Percentiles rank a stretch among this genome's conserved stretches.
These are phyloP conservation scores for Anthoptus insignis DNA, from an alignment of 2,888 invertebrate genomes.

Conservation along the genomic window DNA sequence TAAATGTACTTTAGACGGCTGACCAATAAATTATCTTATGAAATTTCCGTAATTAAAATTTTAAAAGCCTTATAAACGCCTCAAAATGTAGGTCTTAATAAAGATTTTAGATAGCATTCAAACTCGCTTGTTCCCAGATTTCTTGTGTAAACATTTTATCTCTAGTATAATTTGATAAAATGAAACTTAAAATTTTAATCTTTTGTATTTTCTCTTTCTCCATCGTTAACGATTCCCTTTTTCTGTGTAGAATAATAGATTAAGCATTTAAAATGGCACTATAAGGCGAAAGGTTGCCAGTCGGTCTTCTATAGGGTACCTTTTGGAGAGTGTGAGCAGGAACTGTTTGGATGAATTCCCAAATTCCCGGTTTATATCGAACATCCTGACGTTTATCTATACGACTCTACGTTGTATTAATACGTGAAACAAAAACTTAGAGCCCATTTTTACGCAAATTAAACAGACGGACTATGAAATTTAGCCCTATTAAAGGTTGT, in stretches of 20 bases:
- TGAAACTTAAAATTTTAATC: background rate
- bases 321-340: no score
- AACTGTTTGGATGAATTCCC: no score
- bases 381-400: no score
- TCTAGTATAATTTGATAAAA: background rate
- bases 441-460: no score
- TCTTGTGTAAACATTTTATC: conserved; percentile 3
- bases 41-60: conserved; percentile 16
- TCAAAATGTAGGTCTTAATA: background rate
- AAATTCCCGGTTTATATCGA: no score
- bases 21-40: conserved; percentile 34
- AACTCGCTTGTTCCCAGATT: conserved; percentile 4
- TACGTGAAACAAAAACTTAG: no score
- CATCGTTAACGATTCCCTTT: background rate
- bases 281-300: no score
- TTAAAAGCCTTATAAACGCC: conserved; percentile 18
- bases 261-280: conserved; percentile 34
- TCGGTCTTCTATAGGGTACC: no score
- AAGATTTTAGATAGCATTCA: background rate
- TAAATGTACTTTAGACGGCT: conserved; percentile 23
- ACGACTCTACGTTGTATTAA: no score
- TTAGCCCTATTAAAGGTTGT: no score
- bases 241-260: conserved; percentile 15
- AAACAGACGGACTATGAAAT: no score
- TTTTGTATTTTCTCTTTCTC: background rate